A percentile compares a stretch with the other conserved stretches of the same genome.
Evolutionary conservation across 2,888 invertebrate genomes (phyloP).

Genomic region (Calameuta filiformis): DNA sequence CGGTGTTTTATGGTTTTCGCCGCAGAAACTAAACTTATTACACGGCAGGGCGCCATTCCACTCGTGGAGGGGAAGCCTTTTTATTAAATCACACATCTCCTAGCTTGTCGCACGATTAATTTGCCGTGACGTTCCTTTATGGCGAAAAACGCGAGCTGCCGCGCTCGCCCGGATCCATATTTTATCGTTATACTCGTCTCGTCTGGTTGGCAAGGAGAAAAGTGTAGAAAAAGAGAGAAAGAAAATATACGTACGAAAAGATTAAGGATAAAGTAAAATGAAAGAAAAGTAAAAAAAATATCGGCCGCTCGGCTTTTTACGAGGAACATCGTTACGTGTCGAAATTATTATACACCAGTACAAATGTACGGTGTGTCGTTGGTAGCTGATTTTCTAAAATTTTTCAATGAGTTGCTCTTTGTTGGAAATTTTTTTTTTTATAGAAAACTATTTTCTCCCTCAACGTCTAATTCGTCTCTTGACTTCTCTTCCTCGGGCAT

Average conservation of each 20-base stretch:
- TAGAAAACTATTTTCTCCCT: neutral
- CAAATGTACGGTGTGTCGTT: neutral
- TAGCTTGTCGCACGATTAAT: slow-evolving; percentile 57
- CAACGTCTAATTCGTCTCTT: slow-evolving; percentile 6
- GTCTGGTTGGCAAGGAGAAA: neutral
- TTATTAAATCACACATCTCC: slow-evolving; percentile 29
- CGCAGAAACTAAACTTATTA: slow-evolving; percentile 65
- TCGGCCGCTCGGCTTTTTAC: neutral
- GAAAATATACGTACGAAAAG: neutral
- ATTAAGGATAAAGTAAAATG: neutral
- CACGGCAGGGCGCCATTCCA: slow-evolving; percentile 48
- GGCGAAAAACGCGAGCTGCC: slow-evolving; percentile 32
- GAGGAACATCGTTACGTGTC: neutral
- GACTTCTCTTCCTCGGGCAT: slow-evolving; percentile 23
- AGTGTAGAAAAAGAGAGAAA: slow-evolving; percentile 14
- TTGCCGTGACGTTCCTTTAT: slow-evolving; percentile 57
- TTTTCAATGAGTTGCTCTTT: too few species aligned
- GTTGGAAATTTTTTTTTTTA: neutral
- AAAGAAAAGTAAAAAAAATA: neutral
- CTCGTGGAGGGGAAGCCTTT: slow-evolving; percentile 24
- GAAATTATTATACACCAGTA: neutral
- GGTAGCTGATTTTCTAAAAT: neutral
- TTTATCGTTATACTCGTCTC: slow-evolving; percentile 34
- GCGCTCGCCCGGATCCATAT: slow-evolving; percentile 43
- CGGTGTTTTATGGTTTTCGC: slow-evolving; percentile 61